Conservation (phyloP, 2,797 vertebrate genomes). For the Etheostoma perlongum region DNA sequence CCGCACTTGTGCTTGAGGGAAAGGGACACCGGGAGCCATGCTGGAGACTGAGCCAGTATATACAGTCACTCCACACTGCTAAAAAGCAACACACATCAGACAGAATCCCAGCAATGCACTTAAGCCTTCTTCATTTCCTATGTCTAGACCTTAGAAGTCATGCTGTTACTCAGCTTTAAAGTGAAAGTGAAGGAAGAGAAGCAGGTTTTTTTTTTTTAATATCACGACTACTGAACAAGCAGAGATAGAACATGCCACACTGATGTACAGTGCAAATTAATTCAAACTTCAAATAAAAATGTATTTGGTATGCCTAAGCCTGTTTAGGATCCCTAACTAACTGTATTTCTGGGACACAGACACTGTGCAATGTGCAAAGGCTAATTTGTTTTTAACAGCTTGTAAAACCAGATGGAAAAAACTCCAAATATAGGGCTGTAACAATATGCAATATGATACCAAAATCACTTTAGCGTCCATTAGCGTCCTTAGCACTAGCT, state of each 20-base stretch:
- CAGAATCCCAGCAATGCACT: slow-evolving; percentile 77
- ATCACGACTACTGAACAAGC: slow-evolving; percentile 2
- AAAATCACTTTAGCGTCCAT: no score
- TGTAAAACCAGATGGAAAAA: slow-evolving; percentile 24
- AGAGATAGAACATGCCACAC: not conserved
- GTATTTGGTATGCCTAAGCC: not conserved
- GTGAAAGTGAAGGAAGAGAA: slow-evolving; percentile 39
- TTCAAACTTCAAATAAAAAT: slow-evolving; percentile 1
- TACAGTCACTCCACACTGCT: slow-evolving; percentile 51
- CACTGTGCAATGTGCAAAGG: slow-evolving; percentile 23
- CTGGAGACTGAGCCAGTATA: slow-evolving; percentile 46
- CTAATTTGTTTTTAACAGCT: slow-evolving; percentile 49
- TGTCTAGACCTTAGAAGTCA: slow-evolving; percentile 65
- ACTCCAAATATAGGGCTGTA: not conserved
- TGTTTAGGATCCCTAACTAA: not conserved
- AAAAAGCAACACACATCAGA: slow-evolving; percentile 71
- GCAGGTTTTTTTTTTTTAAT: not conserved
- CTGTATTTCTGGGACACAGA: slow-evolving; percentile 21
- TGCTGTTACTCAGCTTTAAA: slow-evolving; percentile 44
- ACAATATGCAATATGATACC: no score
- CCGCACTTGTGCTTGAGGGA: slow-evolving; percentile 69
- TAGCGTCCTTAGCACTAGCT: no score
- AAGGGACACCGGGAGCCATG: slow-evolving; percentile 56
- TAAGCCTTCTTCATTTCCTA: slow-evolving; percentile 73
- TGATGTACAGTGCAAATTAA: not conserved